Conservation (phyloP, 2,888 invertebrate species). For the Plebejus melissa region DNA sequence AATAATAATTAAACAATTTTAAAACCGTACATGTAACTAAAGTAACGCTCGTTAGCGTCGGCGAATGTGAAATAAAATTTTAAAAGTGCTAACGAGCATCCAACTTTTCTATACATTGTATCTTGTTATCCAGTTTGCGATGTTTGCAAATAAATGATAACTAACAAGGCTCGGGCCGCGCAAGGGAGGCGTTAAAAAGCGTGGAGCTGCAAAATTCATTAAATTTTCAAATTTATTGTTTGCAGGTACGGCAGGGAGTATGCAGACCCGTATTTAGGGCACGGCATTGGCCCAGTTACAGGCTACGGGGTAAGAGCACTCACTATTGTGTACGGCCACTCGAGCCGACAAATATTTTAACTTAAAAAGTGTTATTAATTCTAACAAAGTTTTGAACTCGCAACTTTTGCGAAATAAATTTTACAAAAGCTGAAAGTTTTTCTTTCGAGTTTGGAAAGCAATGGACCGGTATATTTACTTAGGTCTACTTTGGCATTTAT, state of each 20-base stretch:
- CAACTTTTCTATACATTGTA: background rate
- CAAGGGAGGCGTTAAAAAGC: background rate
- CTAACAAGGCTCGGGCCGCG: background rate
- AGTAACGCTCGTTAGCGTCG: background rate
- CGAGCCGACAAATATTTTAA: background rate
- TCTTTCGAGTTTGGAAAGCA: background rate
- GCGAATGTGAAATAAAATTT: slow-evolving; percentile 1
- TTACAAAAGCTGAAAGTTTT: background rate
- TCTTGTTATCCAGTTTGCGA: slow-evolving; percentile 13
- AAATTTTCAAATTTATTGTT: slow-evolving; percentile 37
- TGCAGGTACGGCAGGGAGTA: slow-evolving; percentile 92
- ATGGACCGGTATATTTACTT: background rate
- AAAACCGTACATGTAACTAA: background rate
- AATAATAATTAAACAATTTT: background rate
- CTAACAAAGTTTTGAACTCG: background rate
- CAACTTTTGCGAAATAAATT: background rate
- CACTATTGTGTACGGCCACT: slow-evolving; percentile 14
- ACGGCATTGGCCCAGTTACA: slow-evolving; percentile 97
- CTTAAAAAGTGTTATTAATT: slow-evolving; percentile 16
- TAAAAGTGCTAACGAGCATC: background rate
- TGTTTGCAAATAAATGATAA: slow-evolving; percentile 14
- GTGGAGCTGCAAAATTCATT: background rate
- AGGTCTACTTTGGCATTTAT: background rate
- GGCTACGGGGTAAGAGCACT: slow-evolving; percentile 93
- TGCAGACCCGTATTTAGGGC: slow-evolving; percentile 95